phyloP scores from a whole-genome alignment of 2,888 invertebrate genomes.

The Brachyopa scutellaris region DNA sequence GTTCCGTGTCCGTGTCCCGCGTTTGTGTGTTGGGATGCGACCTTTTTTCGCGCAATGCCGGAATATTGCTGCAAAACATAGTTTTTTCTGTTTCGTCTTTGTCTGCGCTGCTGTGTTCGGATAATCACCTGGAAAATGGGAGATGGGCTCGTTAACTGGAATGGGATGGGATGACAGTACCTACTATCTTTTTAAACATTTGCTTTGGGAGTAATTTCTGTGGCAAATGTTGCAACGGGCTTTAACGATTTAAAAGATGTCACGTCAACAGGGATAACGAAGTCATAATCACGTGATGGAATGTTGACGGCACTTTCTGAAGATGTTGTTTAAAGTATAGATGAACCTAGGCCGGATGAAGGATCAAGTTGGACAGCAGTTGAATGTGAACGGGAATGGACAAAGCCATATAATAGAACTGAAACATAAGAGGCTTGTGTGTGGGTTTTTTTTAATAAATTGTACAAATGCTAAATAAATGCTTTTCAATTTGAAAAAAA shows the following conservation, averaged over 20 bases:
- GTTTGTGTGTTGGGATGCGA: slow-evolving; percentile 28
- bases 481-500: no score
- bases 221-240: slow-evolving; percentile 52
- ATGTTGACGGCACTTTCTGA: not conserved
- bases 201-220: slow-evolving; percentile 33
- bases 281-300: slow-evolving; percentile 42
- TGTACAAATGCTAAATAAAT: no score
- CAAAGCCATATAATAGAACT: no score
- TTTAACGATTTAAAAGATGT: slow-evolving; percentile 40
- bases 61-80: slow-evolving; percentile 19
- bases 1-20: slow-evolving; percentile 2
- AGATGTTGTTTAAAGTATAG: no score
- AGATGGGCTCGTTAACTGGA: slow-evolving; percentile 63
- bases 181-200: slow-evolving; percentile 39
- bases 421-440: no score
- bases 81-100: slow-evolving; percentile 46
- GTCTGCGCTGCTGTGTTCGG: slow-evolving; percentile 48
- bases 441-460: no score
- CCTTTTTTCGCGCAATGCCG: slow-evolving; percentile 14
- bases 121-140: slow-evolving; percentile 66
- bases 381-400: no score
- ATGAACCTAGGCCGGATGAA: slow-evolving; percentile 1
- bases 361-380: not conserved
- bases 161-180: slow-evolving; percentile 28
- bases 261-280: slow-evolving; percentile 29